Percentiles rank a stretch among this genome's conserved stretches.
phyloP scores from a whole-genome alignment of 2,888 invertebrate species.

The Caradrina clavipalpis region DNA sequence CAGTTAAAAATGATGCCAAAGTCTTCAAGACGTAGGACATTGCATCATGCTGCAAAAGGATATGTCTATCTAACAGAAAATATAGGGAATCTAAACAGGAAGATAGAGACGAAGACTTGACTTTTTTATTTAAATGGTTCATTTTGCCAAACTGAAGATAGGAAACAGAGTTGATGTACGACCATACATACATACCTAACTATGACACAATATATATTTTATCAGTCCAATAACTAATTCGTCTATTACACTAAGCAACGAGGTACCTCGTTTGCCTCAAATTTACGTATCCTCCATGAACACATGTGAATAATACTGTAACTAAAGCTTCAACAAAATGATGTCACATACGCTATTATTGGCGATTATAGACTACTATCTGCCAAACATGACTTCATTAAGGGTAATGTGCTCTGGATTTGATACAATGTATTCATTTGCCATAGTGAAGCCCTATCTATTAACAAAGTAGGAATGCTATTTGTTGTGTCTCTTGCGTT shows the following conservation, averaged over 20 bases:
- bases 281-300: conserved; percentile 30
- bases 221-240: not conserved
- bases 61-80: not conserved
- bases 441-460: conserved; percentile 2
- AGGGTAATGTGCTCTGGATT: conserved; percentile 32
- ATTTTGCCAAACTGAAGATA: not conserved
- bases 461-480: not conserved
- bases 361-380: conserved; percentile 52
- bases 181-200: too few species aligned
- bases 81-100: not conserved
- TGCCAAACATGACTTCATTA: conserved; percentile 37
- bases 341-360: conserved; percentile 48
- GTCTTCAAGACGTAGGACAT: not conserved
- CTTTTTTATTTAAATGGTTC: too few species aligned
- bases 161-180: not conserved
- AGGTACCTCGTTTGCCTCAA: conserved; percentile 7
- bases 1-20: not conserved
- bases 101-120: not conserved
- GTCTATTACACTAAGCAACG: not conserved
- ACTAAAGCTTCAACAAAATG: conserved; percentile 50
- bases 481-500: not conserved
- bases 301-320: conserved; percentile 49
- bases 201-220: too few species aligned
- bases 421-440: conserved; percentile 19
- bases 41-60: not conserved